phyloP scores from a whole-genome alignment of 2,888 invertebrate genomes.

The Agrotis segetum region DNA sequence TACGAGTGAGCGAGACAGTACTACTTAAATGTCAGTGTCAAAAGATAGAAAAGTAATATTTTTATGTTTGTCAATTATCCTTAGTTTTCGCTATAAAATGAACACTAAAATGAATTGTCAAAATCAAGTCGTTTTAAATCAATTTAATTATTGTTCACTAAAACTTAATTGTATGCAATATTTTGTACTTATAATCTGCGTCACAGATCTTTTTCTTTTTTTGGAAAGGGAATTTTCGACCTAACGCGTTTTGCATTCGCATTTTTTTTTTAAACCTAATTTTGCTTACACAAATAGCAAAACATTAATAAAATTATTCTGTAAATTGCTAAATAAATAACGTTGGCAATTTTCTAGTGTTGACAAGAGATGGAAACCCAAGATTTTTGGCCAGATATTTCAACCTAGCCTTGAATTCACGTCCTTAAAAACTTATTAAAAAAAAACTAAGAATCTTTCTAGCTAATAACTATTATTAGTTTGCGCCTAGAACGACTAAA shows the following conservation, averaged over 20 bases:
- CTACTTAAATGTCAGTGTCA: background rate
- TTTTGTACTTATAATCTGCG: constrained; percentile 22
- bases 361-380: background rate
- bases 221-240: background rate
- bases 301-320: background rate
- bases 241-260: background rate
- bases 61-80: background rate
- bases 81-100: constrained; percentile 4
- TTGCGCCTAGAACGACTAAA: constrained; percentile 54
- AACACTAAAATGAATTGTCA: background rate
- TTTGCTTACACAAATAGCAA: background rate
- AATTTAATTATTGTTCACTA: too few relatives aligned
- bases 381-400: background rate
- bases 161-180: background rate
- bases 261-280: background rate
- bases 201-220: constrained; percentile 5
- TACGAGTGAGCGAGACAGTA: background rate
- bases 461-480: constrained; percentile 46
- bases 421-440: constrained; percentile 34
- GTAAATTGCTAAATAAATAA: background rate
- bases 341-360: background rate
- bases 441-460: constrained; percentile 59
- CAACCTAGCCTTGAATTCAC: constrained; percentile 53
- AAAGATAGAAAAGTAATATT: background rate
- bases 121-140: background rate